phyloP scores from a whole-genome alignment of 2,797 vertebrate genomes.

The Sebastes goodei region DNA sequence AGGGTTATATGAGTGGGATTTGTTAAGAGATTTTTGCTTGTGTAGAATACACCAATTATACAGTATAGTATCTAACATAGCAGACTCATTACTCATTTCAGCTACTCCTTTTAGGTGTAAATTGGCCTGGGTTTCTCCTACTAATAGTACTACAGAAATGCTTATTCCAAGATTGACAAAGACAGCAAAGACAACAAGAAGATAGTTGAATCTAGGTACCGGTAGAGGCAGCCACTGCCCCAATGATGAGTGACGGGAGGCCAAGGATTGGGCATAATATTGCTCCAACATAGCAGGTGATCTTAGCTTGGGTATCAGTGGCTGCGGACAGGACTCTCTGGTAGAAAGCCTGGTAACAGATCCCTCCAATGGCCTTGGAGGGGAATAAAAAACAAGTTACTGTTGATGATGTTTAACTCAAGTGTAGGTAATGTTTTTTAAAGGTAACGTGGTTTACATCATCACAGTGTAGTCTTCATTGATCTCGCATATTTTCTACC shows the following conservation, averaged over 20 bases:
- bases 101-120: not conserved
- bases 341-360: constrained; percentile 62
- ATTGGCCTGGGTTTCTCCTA: not conserved
- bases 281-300: constrained; percentile 49
- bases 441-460: not conserved
- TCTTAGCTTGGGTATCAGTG: constrained; percentile 43
- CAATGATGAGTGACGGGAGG: constrained; percentile 55
- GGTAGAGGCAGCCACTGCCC: constrained; percentile 50
- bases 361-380: constrained; percentile 41
- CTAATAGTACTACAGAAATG: rapidly evolving
- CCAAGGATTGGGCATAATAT: constrained; percentile 39
- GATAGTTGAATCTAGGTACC: constrained; percentile 6
- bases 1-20: not conserved
- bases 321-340: constrained; percentile 55
- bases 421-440: not conserved
- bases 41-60: too few relatives aligned
- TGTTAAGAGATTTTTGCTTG: not conserved
- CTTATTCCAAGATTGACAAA: not conserved
- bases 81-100: not conserved
- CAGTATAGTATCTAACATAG: not conserved
- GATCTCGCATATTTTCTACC: too few relatives aligned
- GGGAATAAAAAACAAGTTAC: not conserved
- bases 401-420: not conserved
- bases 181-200: not conserved
- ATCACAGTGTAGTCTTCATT: not conserved